Percentiles rank a stretch among this genome's conserved stretches.
Conservation (phyloP, 2,113 vertebrate species). For the Pogona vitticeps region DNA sequence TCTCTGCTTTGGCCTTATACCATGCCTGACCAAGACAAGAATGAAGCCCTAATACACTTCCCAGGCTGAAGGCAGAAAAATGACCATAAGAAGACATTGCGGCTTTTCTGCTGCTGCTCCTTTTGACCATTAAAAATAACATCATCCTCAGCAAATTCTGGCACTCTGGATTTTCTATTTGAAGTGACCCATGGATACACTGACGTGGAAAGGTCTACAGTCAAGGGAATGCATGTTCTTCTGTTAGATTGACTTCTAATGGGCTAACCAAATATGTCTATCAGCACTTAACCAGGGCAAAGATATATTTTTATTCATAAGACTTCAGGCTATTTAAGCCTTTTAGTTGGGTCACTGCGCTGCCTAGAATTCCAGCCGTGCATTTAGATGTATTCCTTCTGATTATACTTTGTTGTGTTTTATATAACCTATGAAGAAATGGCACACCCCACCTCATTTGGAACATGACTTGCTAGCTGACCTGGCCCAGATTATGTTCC, state of each 20-base stretch:
- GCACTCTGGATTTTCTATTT: neutral
- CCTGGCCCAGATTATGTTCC: neutral
- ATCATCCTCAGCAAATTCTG: neutral
- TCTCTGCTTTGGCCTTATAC: neutral
- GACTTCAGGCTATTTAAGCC: neutral
- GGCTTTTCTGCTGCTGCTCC: neutral
- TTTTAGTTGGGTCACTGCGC: neutral
- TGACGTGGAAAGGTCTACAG: neutral
- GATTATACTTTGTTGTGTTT: slow-evolving; percentile 7
- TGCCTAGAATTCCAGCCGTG: slow-evolving; percentile 23
- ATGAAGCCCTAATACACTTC: neutral
- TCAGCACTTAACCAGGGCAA: neutral
- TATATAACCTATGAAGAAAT: neutral
- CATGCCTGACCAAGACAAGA: too few species aligned
- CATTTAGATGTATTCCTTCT: slow-evolving; percentile 13
- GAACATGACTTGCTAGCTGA: neutral
- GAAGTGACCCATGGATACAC: neutral
- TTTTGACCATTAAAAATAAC: neutral
- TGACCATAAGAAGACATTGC: neutral
- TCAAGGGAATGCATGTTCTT: neutral
- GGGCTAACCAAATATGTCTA: slow-evolving; percentile 21
- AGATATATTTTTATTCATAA: neutral
- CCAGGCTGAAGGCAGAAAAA: neutral
- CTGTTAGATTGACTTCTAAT: neutral
- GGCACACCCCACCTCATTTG: neutral